These are phyloP conservation scores for Clitarchus hookeri DNA, from an alignment of 2,888 invertebrate genomes.

Conservation along the genomic window DNA sequence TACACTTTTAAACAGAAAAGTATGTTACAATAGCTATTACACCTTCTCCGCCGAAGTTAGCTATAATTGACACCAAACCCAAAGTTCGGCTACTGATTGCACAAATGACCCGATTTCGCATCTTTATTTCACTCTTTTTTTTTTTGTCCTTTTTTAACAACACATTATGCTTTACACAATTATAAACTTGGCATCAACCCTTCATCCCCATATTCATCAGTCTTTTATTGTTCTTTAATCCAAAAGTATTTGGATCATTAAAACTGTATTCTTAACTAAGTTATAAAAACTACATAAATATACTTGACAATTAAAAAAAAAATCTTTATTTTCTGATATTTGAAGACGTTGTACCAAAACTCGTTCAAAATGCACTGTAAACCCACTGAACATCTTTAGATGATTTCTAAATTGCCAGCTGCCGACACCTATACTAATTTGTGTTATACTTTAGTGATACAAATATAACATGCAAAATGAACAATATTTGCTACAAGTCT, in stretches of 20 bases:
- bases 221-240: conserved; percentile 14
- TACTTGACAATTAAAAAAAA: neutral
- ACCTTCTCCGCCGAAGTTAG: neutral
- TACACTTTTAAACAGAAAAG: conserved; percentile 16
- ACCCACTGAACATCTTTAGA: neutral
- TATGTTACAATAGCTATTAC: conserved; percentile 22
- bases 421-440: conserved; percentile 15
- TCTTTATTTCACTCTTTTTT: conserved; percentile 18
- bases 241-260: neutral
- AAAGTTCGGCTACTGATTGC: conserved; percentile 62
- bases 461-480: neutral
- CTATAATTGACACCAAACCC: conserved; percentile 24
- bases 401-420: neutral
- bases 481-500: conserved; percentile 26
- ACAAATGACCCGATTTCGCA: conserved; percentile 75
- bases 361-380: conserved; percentile 18
- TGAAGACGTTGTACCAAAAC: conserved; percentile 21
- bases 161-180: neutral
- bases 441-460: neutral
- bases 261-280: neutral
- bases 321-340: neutral
- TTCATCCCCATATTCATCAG: neutral
- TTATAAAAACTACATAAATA: neutral
- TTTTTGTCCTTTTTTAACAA: neutral
- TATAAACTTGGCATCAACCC: neutral